These are phyloP conservation scores for Delia radicum DNA, from an alignment of 1,140 invertebrate species.

Conservation along the genomic window DNA sequence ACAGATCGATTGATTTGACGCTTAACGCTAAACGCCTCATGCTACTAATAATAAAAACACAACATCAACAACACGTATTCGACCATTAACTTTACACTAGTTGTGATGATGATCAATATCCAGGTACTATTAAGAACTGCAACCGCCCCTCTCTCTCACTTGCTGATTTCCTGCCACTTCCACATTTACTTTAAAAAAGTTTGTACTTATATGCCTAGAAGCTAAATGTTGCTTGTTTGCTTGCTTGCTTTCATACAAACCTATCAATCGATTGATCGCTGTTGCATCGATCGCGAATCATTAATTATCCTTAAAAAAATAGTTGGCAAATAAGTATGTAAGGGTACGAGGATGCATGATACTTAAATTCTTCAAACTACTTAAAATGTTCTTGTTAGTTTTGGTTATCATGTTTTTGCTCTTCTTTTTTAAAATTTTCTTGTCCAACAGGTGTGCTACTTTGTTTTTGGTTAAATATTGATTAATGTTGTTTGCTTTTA, in stretches of 20 bases:
- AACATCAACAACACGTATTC: not conserved
- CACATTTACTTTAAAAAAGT: not conserved
- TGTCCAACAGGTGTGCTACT: not conserved
- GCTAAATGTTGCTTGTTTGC: not conserved
- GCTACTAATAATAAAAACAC: conserved; percentile 20
- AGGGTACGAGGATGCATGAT: not conserved
- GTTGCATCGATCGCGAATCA: conserved; percentile 43
- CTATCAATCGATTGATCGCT: conserved; percentile 44
- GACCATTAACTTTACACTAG: not conserved
- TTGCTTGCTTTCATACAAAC: not conserved
- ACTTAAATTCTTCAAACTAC: not conserved
- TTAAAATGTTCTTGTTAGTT: not conserved
- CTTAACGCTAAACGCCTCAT: conserved; percentile 52
- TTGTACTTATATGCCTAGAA: not conserved
- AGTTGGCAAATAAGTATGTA: conserved; percentile 30
- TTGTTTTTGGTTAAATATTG: not conserved
- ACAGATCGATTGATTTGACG: conserved; percentile 55
- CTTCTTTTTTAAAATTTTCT: not conserved
- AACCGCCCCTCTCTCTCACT: not conserved
- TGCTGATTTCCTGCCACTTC: not conserved
- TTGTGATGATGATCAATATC: not conserved
- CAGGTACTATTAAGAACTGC: not conserved
- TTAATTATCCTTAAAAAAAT: conserved; percentile 48
- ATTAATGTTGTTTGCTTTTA: not conserved
- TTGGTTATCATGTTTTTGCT: not conserved